Conservation (phyloP, 2,888 invertebrate genomes). For the Sinotaia quadrata region DNA sequence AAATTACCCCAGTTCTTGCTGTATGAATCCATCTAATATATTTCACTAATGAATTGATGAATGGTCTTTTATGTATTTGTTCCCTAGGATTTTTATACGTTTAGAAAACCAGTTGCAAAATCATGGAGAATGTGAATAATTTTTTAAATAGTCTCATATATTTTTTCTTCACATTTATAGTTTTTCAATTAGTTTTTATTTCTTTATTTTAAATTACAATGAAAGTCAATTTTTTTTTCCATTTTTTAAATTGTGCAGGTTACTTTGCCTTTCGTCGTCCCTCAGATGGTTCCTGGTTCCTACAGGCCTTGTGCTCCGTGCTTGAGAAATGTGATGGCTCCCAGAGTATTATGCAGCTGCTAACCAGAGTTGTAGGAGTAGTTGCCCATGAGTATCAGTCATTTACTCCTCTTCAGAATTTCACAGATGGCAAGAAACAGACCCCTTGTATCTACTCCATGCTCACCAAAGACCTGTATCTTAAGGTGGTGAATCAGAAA, state of each 20-base stretch:
- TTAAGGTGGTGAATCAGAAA: constrained; percentile 22
- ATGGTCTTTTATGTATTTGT: not conserved
- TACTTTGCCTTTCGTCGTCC: constrained; percentile 51
- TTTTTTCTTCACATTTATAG: too few species aligned
- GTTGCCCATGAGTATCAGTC: constrained; percentile 44
- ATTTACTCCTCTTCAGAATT: constrained; percentile 31
- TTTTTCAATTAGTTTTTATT: too few species aligned
- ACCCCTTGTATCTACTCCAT: constrained; percentile 51
- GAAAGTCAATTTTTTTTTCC: not conserved
- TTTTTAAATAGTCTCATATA: too few species aligned
- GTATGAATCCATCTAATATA: too few species aligned
- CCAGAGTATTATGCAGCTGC: constrained; percentile 36
- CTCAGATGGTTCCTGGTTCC: constrained; percentile 51
- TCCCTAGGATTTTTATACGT: not conserved
- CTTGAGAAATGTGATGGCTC: constrained; percentile 35
- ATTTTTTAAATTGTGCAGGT: constrained; percentile 33
- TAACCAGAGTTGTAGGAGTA: constrained; percentile 43
- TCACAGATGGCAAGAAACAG: constrained; percentile 47
- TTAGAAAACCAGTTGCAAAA: too few species aligned
- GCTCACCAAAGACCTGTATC: constrained; percentile 50
- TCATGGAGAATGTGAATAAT: too few species aligned
- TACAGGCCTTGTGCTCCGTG: constrained; percentile 44
- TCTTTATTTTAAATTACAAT: not conserved
- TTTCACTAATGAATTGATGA: not conserved
- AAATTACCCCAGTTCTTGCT: too few species aligned